Percentiles rank a stretch among this genome's conserved stretches.
These are phyloP conservation scores for Taenioides sp. DNA, from an alignment of 2,797 vertebrate species.

Conservation along the genomic window DNA sequence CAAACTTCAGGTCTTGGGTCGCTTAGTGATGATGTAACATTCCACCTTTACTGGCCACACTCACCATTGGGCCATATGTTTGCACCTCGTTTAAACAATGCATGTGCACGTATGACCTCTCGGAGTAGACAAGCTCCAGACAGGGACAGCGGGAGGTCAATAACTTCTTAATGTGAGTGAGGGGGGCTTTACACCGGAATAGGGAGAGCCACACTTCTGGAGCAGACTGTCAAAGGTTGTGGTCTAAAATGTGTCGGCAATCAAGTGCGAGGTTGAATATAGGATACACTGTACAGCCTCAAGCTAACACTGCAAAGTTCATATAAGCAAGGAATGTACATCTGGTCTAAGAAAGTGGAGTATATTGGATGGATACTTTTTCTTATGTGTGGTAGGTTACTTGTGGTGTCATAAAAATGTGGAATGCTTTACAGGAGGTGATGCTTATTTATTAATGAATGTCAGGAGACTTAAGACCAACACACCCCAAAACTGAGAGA, in stretches of 20 bases:
- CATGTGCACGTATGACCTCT: constrained; percentile 38
- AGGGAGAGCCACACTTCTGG: constrained; percentile 26
- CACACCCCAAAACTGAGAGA: too few species aligned
- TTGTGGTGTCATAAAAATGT: not conserved
- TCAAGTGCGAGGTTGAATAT: constrained; percentile 34
- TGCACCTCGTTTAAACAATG: constrained; percentile 45
- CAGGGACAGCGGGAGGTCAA: constrained; percentile 28
- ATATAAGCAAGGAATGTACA: constrained; percentile 9
- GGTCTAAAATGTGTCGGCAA: constrained; percentile 13
- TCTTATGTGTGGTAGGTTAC: not conserved
- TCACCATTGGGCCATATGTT: constrained; percentile 55
- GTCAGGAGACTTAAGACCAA: not conserved
- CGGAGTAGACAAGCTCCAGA: constrained; percentile 41
- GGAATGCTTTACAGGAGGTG: not conserved
- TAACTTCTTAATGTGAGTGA: constrained; percentile 1
- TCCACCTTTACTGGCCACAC: constrained; percentile 23
- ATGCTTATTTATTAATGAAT: not conserved
- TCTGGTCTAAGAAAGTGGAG: not conserved
- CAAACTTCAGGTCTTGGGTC: constrained; percentile 25
- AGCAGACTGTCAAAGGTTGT: constrained; percentile 22
- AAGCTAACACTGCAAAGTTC: constrained; percentile 9
- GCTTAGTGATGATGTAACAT: constrained; percentile 47
- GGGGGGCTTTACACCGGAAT: constrained; percentile 26
- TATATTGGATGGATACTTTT: not conserved
- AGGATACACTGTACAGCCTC: constrained; percentile 17